Evolutionary conservation across 1,140 invertebrate genomes (phyloP).

Genomic region (Hylaeus anthracinus): DNA sequence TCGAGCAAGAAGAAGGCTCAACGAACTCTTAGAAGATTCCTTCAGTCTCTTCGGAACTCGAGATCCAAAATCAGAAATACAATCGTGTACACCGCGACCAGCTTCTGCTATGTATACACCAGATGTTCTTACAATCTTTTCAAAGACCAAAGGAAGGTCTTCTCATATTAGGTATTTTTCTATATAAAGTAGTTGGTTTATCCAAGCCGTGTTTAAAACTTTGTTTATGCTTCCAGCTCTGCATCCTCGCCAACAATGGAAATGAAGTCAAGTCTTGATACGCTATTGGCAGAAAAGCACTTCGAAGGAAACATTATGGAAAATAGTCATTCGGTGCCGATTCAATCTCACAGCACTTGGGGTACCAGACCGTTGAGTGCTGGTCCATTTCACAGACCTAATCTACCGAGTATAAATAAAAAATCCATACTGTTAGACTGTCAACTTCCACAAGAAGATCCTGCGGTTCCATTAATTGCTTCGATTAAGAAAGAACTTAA

Average conservation of each 20-base stretch:
- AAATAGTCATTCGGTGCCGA: conserved; percentile 60
- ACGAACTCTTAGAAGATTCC: conserved; percentile 86
- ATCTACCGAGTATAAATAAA: conserved; percentile 78
- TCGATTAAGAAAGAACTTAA: conserved; percentile 85
- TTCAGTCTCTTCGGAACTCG: conserved; percentile 84
- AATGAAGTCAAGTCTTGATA: conserved; percentile 73
- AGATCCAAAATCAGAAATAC: conserved; percentile 76
- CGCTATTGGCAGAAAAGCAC: conserved; percentile 68
- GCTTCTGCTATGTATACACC: conserved; percentile 52
- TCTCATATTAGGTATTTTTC: conserved; percentile 75
- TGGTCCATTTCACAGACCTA: conserved; percentile 83
- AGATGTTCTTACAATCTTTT: conserved; percentile 61
- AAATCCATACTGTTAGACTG: conserved; percentile 80
- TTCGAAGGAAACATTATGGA: conserved; percentile 61
- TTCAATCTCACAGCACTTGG: conserved; percentile 80
- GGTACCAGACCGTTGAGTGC: conserved; percentile 82
- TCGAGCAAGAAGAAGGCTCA: conserved; percentile 83
- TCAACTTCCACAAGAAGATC: conserved; percentile 81
- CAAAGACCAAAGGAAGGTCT: conserved; percentile 78
- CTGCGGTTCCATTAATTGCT: conserved; percentile 84
- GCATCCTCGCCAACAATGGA: conserved; percentile 56
- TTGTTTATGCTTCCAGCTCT: conserved; percentile 55
- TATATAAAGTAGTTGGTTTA: too few relatives aligned
- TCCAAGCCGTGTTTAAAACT: too few relatives aligned
- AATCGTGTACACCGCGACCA: conserved; percentile 47